Conservation (phyloP, 2,113 vertebrate species). For the Pungitius pungitius region DNA sequence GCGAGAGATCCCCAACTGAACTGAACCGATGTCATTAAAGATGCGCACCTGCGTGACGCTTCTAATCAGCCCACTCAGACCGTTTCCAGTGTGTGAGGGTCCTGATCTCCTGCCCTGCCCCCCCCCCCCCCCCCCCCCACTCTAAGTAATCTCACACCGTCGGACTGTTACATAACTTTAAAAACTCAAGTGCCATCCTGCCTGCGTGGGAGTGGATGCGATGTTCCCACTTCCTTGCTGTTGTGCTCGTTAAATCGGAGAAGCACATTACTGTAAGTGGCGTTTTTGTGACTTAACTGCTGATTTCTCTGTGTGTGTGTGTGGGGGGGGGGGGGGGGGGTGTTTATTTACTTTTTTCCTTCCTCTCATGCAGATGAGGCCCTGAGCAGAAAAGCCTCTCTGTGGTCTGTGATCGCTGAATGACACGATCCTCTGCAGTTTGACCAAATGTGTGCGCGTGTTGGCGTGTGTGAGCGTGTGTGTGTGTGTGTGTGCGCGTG, state of each 20-base stretch:
- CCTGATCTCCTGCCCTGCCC: constrained; percentile 28
- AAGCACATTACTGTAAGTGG: constrained; percentile 57
- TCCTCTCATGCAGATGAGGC: constrained; percentile 33
- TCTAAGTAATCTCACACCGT: constrained; percentile 64
- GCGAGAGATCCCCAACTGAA: neutral
- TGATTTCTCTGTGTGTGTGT: neutral
- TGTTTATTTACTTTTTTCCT: neutral
- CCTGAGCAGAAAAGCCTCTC: constrained; percentile 10
- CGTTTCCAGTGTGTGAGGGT: neutral
- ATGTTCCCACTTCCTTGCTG: constrained; percentile 74
- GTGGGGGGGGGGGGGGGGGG: neutral
- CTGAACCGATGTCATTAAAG: neutral
- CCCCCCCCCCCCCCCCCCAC: constrained; percentile 25
- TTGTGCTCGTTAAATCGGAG: constrained; percentile 65
- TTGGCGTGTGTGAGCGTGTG: constrained; percentile 30
- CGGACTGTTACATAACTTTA: constrained; percentile 72
- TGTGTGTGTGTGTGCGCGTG: constrained; percentile 23
- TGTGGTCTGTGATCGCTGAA: constrained; percentile 42
- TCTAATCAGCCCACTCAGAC: constrained; percentile 59
- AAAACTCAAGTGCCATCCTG: constrained; percentile 72
- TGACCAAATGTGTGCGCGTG: constrained; percentile 34
- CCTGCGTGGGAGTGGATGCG: constrained; percentile 71
- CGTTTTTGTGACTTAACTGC: constrained; percentile 43
- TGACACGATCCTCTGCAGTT: constrained; percentile 36
- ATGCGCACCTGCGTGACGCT: neutral